Conservation (phyloP, 2,797 vertebrate species). For the Denticeps clupeoides region DNA sequence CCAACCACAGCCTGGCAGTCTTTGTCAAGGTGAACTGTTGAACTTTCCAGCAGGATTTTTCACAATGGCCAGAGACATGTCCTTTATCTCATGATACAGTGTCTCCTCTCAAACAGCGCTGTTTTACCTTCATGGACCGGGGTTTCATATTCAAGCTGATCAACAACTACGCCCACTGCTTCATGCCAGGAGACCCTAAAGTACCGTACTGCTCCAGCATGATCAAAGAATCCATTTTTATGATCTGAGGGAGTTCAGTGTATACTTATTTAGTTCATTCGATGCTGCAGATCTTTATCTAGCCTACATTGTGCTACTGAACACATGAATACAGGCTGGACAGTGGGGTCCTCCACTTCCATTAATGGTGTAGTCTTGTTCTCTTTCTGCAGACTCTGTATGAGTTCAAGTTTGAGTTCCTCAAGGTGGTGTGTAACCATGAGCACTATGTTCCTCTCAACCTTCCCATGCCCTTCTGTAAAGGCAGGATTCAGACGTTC, state of each 20-base stretch:
- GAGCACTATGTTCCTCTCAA: slow-evolving; percentile 93
- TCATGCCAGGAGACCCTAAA: slow-evolving; percentile 89
- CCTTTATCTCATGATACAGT: too few species aligned
- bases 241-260: too few species aligned
- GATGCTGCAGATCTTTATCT: too few species aligned
- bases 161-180: slow-evolving; percentile 95
- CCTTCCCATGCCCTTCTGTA: slow-evolving; percentile 93
- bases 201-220: slow-evolving; percentile 42
- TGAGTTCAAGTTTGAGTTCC: slow-evolving; percentile 97
- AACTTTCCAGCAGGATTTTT: background rate
- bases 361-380: too few species aligned
- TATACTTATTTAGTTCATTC: too few species aligned
- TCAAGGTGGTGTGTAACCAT: slow-evolving; percentile 89
- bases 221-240: too few species aligned
- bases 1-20: slow-evolving; percentile 91
- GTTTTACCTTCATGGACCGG: slow-evolving; percentile 95
- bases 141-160: slow-evolving; percentile 96
- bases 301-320: too few species aligned
- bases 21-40: slow-evolving; percentile 79
- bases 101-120: slow-evolving; percentile 59
- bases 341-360: too few species aligned
- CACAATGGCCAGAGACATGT: background rate
- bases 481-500: slow-evolving; percentile 85
- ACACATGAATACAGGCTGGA: too few species aligned
- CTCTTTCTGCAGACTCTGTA: slow-evolving; percentile 72